Conservation (phyloP, 2,113 vertebrate genomes). For the Beaufortia kweichowensis region DNA sequence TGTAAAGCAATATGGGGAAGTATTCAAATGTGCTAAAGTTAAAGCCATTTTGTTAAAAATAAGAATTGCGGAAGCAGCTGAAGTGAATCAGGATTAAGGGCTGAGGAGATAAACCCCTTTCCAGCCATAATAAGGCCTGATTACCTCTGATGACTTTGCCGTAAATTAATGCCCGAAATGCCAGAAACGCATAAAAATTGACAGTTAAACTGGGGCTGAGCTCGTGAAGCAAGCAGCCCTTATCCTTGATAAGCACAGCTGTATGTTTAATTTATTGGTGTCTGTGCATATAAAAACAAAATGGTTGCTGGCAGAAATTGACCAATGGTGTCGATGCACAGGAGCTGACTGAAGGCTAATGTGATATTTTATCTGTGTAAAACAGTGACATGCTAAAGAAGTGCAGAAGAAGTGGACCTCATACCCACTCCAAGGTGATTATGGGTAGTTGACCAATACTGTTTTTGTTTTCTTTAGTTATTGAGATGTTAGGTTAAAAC, state of each 20-base stretch:
- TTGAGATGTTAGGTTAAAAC: too few species aligned
- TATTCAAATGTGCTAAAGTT: slow-evolving; percentile 46
- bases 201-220: slow-evolving; percentile 49
- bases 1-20: slow-evolving; percentile 27
- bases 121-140: slow-evolving; percentile 48
- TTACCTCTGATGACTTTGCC: slow-evolving; percentile 52
- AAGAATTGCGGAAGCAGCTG: slow-evolving; percentile 47
- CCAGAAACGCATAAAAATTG: slow-evolving; percentile 55
- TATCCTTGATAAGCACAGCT: slow-evolving; percentile 43
- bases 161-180: slow-evolving; percentile 47
- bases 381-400: neutral
- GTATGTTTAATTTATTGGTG: slow-evolving; percentile 41
- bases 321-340: slow-evolving; percentile 5
- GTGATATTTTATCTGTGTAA: neutral
- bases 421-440: too few species aligned
- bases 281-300: slow-evolving; percentile 39
- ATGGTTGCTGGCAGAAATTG: slow-evolving; percentile 33
- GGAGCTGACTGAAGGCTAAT: neutral
- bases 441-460: too few species aligned
- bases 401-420: neutral
- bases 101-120: slow-evolving; percentile 54
- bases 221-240: slow-evolving; percentile 44
- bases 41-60: slow-evolving; percentile 49
- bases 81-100: slow-evolving; percentile 58
- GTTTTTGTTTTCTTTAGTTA: too few species aligned